Evolutionary conservation across 2,888 invertebrate genomes (phyloP).

Genomic region (Hypercompe scribonia): DNA sequence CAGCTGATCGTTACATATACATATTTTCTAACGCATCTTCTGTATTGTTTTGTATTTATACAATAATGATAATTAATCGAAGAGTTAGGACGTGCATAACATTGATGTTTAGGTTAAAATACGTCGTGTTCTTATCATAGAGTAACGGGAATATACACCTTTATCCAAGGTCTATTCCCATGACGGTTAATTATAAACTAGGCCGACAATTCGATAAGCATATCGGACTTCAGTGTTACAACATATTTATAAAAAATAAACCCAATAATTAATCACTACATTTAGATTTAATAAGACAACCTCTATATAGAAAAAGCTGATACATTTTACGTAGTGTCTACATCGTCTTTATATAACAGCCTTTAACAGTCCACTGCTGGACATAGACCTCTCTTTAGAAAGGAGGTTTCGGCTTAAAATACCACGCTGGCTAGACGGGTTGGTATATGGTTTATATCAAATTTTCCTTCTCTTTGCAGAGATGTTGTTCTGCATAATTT

Average conservation of each 20-base stretch:
- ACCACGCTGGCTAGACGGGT: no score
- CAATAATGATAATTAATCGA: no score
- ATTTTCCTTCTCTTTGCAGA: no score
- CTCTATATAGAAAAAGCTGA: not conserved
- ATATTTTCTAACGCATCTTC: no score
- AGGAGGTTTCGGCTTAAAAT: no score
- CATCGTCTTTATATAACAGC: not conserved
- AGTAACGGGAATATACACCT: not conserved
- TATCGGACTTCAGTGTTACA: not conserved
- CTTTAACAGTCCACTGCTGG: no score
- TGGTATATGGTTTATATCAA: no score
- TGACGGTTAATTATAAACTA: not conserved
- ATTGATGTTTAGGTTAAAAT: not conserved
- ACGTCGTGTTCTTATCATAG: not conserved
- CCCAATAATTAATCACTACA: not conserved
- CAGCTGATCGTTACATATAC: no score
- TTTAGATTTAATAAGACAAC: not conserved
- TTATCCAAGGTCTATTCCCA: constrained; percentile 1
- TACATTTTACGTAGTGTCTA: not conserved
- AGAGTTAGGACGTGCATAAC: not conserved
- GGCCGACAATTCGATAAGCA: constrained; percentile 6
- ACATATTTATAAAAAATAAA: not conserved
- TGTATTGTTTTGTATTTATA: no score
- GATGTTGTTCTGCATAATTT: no score
- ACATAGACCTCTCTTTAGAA: no score